Evolutionary conservation across 1,140 invertebrate genomes (phyloP), one percentile per base, ranked within the genome.

Genomic region (Coelopa frigida): DNA sequence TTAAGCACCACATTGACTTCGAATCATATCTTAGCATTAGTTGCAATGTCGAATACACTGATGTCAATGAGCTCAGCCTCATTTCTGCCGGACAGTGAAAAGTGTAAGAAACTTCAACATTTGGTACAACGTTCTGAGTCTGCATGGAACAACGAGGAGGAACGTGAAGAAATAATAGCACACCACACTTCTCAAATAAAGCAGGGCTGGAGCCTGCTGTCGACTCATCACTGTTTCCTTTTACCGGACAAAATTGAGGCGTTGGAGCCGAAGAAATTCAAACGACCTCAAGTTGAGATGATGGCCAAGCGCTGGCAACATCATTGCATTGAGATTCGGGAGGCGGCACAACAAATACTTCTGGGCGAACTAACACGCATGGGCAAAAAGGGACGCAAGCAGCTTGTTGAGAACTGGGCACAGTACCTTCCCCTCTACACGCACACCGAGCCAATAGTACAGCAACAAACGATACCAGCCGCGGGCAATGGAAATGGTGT

Each of bases 31-130:
- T 72, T 98, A 39, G 85, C 93, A 26, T 83, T 98, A 32, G 90
- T 99, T 23, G 86, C 94, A 14, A 74, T 98, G 21, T 88, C 94
- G 8, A 97, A 98, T 70, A 98, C 96, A 0, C 75, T 99, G 15
- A 98, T 98, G 91, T 94, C 92, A 1, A 96, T 98, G 90, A 94
- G 88, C 62, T 92, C 91, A 59, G 90, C 93, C 21, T 91, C 89
- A 15, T 97, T 98, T 66, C 78, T 89, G 46, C 82, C 85, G 0
- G 86, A 89, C 57, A 85, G 87, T 69, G 87, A 90, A 65, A 74
- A 85, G 17, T 82, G 80, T 56, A 75, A 86, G 37, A 83, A 85
- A 66, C 68, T 87, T 58, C 81, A 86, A 56, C 81, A 83, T 72
- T 76, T 68, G 44, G 61, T 67, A 0, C 62, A 58, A 43, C 56